Evolutionary conservation across 2,797 vertebrate genomes (phyloP).

Genomic region (Salarias fasciatus): DNA sequence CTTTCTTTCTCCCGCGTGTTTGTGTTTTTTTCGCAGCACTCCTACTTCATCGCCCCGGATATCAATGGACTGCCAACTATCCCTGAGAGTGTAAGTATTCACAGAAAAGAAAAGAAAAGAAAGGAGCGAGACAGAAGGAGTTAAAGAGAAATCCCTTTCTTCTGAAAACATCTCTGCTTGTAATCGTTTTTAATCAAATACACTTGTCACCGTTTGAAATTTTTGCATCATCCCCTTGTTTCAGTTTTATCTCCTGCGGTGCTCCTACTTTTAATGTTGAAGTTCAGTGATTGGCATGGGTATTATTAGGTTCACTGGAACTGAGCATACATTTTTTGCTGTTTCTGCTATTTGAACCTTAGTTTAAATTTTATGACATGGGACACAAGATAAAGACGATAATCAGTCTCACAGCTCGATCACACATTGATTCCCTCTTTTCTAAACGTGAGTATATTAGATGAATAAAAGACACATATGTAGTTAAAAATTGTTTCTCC

Average conservation of each 20-base stretch:
- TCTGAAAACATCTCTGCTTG: slow-evolving; percentile 67
- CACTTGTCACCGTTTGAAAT: slow-evolving; percentile 79
- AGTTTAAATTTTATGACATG: slow-evolving; percentile 35
- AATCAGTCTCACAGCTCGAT: slow-evolving; percentile 8
- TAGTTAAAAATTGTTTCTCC: background rate
- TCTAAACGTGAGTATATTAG: background rate
- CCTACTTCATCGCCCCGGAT: slow-evolving; percentile 97
- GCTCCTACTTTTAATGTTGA: slow-evolving; percentile 60
- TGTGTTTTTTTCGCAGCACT: slow-evolving; percentile 86
- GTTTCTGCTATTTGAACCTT: slow-evolving; percentile 41
- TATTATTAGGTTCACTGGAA: slow-evolving; percentile 48
- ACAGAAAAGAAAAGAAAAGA: slow-evolving; percentile 47
- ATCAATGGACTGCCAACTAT: slow-evolving; percentile 95
- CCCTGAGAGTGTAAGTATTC: slow-evolving; percentile 96
- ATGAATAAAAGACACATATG: slow-evolving; percentile 4
- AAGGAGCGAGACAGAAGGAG: slow-evolving; percentile 40
- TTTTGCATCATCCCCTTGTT: slow-evolving; percentile 74
- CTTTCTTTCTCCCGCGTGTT: slow-evolving; percentile 68
- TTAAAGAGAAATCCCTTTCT: slow-evolving; percentile 61
- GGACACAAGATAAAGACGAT: slow-evolving; percentile 11
- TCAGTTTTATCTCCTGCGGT: slow-evolving; percentile 62
- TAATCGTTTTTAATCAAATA: slow-evolving; percentile 74
- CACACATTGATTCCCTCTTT: background rate
- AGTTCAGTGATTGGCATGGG: slow-evolving; percentile 56
- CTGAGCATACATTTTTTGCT: slow-evolving; percentile 43